Conservation (phyloP, 2,888 invertebrate species). For the Acanthoscelides obtectus region DNA sequence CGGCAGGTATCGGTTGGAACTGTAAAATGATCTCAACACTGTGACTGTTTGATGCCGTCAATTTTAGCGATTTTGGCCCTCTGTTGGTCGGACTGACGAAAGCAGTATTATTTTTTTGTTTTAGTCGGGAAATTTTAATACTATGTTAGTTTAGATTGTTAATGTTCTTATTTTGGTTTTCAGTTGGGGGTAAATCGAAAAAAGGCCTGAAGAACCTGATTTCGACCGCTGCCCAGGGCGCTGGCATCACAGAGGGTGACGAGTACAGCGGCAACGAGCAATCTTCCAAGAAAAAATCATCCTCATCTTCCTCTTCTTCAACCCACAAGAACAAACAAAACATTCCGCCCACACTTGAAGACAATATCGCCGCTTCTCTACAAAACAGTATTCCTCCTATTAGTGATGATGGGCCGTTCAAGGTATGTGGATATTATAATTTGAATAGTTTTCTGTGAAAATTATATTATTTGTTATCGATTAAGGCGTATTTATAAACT, state of each 20-base stretch:
- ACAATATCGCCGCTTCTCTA: constrained; percentile 52
- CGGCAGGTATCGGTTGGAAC: too few species aligned
- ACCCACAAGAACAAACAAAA: constrained; percentile 31
- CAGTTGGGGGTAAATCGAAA: constrained; percentile 25
- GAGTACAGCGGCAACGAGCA: constrained; percentile 50
- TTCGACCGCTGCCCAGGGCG: constrained; percentile 52
- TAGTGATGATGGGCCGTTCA: constrained; percentile 59
- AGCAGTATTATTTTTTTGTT: too few species aligned
- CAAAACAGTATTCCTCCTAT: constrained; percentile 40
- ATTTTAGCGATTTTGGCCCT: too few species aligned
- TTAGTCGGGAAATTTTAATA: too few species aligned
- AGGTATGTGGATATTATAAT: constrained; percentile 43
- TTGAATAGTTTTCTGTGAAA: constrained; percentile 4
- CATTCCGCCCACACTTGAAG: constrained; percentile 41
- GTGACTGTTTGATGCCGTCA: too few species aligned
- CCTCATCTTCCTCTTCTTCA: constrained; percentile 3
- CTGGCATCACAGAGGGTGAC: constrained; percentile 55
- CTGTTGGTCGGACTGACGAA: too few species aligned
- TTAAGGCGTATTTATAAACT: too few species aligned
- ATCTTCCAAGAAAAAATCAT: constrained; percentile 23
- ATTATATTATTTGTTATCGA: too few species aligned
- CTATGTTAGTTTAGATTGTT: too few species aligned
- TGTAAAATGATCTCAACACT: too few species aligned
- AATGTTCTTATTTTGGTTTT: neutral
- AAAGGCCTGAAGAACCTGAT: constrained; percentile 38